phyloP scores from a whole-genome alignment of 1,140 invertebrate species.

The Saccostrea echinata region DNA sequence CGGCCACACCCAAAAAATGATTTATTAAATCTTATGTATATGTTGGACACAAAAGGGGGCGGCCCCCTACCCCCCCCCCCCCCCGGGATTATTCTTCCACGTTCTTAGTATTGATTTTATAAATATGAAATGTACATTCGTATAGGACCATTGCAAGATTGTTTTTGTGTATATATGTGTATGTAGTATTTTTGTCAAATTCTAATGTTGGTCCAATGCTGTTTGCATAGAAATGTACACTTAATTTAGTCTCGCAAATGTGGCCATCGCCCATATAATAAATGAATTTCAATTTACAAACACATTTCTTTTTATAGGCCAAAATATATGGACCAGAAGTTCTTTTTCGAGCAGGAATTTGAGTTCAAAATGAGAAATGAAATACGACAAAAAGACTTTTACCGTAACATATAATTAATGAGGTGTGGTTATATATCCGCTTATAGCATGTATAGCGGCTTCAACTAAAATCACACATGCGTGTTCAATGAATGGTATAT shows the following conservation, averaged over 20 bases:
- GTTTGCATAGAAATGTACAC: background rate
- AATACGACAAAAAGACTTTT: constrained; percentile 5
- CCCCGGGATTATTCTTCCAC: no score
- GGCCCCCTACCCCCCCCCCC: no score
- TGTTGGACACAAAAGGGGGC: no score
- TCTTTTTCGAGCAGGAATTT: background rate
- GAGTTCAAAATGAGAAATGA: constrained; percentile 23
- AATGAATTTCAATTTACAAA: background rate
- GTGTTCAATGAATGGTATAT: no score
- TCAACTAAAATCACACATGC: no score
- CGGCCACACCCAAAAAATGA: no score
- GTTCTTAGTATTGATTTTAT: no score
- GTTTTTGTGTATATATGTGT: background rate
- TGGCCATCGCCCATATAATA: background rate
- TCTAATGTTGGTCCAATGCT: background rate
- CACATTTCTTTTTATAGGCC: background rate
- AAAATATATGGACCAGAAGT: background rate
- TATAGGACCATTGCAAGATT: no score
- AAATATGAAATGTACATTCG: no score
- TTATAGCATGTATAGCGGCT: no score
- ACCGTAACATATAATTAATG: constrained; percentile 5
- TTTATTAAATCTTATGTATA: no score
- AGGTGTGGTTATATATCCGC: background rate
- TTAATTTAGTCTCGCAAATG: background rate
- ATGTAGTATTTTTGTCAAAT: background rate